phyloP scores from a whole-genome alignment of 2,113 vertebrate species.

The Ochotona princeps region DNA sequence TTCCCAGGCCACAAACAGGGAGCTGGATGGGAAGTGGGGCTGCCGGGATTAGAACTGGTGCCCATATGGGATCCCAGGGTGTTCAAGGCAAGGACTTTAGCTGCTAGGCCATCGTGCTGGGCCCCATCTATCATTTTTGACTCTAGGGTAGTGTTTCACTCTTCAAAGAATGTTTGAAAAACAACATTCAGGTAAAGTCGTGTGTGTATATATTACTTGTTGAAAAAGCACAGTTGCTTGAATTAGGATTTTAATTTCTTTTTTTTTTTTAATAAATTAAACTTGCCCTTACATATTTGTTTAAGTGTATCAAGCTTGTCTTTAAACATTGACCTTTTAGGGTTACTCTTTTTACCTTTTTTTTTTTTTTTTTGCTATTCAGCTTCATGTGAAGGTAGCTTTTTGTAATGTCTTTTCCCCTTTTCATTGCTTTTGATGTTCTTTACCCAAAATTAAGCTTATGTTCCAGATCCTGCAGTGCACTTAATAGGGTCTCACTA shows the following conservation, averaged over 20 bases:
- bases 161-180: constrained; percentile 59
- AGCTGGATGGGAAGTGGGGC: no score
- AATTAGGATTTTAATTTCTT: constrained; percentile 26
- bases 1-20: no score
- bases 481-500: constrained; percentile 10
- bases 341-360: constrained; percentile 34
- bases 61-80: no score
- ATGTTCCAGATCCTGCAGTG: neutral
- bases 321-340: constrained; percentile 1
- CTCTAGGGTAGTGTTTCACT: constrained; percentile 47
- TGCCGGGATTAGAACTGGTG: no score
- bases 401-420: constrained; percentile 27
- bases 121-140: constrained; percentile 67
- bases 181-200: neutral
- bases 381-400: neutral
- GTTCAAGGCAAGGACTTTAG: no score
- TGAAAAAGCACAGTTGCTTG: constrained; percentile 6
- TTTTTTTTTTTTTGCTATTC: no score
- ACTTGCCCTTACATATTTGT: no score
- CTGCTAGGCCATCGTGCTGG: no score
- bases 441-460: constrained; percentile 12
- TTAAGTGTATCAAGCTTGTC: neutral
- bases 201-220: neutral
- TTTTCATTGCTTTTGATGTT: constrained; percentile 26
- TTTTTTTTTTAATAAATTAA: constrained; percentile 24